Percentiles rank a stretch among this genome's conserved stretches.
Evolutionary conservation across 2,888 invertebrate species (phyloP).

Genomic region (Dysmachus trigonus): DNA sequence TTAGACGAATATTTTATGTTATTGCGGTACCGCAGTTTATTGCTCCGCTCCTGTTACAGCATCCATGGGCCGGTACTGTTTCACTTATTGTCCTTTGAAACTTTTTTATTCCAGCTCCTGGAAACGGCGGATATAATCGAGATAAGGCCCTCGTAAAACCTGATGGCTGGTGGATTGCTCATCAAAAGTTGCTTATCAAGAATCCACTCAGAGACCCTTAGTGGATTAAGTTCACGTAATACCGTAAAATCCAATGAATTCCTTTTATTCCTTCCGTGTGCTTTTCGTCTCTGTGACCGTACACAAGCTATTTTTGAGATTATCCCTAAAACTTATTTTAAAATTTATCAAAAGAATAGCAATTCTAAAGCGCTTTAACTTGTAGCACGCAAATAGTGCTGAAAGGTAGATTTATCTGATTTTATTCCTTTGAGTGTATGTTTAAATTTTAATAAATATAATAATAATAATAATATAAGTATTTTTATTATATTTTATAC

Average conservation of each 20-base stretch:
- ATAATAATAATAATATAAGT: too few relatives aligned
- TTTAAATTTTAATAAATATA: too few relatives aligned
- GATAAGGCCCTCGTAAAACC: slow-evolving; percentile 36
- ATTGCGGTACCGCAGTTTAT: background rate
- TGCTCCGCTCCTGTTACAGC: background rate
- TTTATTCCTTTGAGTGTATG: background rate
- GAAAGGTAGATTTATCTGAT: background rate
- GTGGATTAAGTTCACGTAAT: background rate
- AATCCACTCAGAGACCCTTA: background rate
- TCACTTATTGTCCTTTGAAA: background rate
- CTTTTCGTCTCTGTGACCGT: background rate
- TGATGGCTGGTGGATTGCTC: slow-evolving; percentile 7
- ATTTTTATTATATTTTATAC: too few relatives aligned
- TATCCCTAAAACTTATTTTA: background rate
- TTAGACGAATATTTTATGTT: background rate
- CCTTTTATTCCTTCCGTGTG: background rate
- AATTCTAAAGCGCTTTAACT: background rate
- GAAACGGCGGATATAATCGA: slow-evolving; percentile 26
- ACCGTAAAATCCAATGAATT: background rate
- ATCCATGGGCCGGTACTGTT: background rate
- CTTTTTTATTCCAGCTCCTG: background rate
- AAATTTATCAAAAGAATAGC: background rate
- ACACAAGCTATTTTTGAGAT: background rate
- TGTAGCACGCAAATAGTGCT: too few relatives aligned
- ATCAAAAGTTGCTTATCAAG: slow-evolving; percentile 28